Percentiles rank a stretch among this genome's conserved stretches.
These are phyloP conservation scores for Nineta flava DNA, from an alignment of 2,888 invertebrate species.

Conservation along the genomic window DNA sequence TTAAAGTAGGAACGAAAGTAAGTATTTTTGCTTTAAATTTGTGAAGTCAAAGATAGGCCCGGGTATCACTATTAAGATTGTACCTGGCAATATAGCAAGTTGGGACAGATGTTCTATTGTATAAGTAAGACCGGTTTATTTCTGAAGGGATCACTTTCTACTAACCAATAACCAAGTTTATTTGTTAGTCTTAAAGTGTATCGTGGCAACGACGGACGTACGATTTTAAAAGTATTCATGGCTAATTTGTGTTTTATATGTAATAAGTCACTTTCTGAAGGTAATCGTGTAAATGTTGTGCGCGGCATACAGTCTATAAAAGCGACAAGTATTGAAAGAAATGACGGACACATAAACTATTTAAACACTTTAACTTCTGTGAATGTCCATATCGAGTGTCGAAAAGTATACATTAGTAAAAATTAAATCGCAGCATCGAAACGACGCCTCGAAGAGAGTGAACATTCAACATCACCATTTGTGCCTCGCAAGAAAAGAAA, in stretches of 20 bases:
- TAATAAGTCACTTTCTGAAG: not conserved
- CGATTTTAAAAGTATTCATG: not conserved
- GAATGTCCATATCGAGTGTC: constrained; percentile 2
- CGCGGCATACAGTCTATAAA: not conserved
- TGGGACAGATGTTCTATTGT: too few relatives aligned
- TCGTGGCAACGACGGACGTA: not conserved
- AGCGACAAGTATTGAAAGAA: not conserved
- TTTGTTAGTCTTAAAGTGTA: not conserved
- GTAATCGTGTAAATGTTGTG: not conserved
- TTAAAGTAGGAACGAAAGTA: too few relatives aligned
- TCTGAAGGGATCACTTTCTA: too few relatives aligned
- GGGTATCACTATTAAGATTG: too few relatives aligned
- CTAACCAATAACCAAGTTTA: not conserved
- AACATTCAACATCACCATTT: too few relatives aligned
- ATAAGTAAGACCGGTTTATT: too few relatives aligned
- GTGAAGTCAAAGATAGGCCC: too few relatives aligned
- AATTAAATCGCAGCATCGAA: constrained; percentile 11
- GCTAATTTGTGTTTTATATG: not conserved
- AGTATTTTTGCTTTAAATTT: too few relatives aligned
- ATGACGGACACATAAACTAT: too few relatives aligned
- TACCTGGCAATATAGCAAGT: too few relatives aligned
- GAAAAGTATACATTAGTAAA: constrained; percentile 11
- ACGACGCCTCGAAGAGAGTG: too few relatives aligned
- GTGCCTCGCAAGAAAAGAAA: too few relatives aligned
- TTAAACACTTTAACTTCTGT: constrained; percentile 3